Evolutionary conservation across 2,797 vertebrate species (phyloP).

Genomic region (Argya squamiceps): DNA sequence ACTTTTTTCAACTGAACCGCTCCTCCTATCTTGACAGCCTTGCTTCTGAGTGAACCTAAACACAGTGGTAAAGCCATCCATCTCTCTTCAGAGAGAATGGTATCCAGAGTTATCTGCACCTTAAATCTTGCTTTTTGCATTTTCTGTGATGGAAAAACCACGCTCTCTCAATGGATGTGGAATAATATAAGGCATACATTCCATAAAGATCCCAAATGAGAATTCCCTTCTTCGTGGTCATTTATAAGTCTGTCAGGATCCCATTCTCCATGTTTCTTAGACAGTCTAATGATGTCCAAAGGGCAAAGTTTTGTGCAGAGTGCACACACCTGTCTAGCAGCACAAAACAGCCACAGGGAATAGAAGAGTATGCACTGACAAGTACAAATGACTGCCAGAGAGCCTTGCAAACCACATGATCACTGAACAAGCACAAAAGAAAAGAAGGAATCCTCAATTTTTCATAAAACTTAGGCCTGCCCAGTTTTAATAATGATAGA

Average conservation of each 20-base stretch:
- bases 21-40: not conserved
- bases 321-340: conserved; percentile 58
- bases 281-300: conserved; percentile 49
- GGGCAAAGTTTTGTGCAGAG: conserved; percentile 42
- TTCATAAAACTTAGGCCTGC: not conserved
- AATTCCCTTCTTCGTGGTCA: not conserved
- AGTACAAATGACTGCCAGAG: conserved; percentile 47
- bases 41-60: not conserved
- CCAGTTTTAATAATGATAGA: not conserved
- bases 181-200: not conserved
- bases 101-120: not conserved
- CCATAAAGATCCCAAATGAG: not conserved
- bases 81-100: not conserved
- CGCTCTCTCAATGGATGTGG: not conserved
- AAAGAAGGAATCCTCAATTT: not conserved
- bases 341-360: conserved; percentile 41
- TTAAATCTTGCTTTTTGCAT: not conserved
- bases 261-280: conserved; percentile 15
- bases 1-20: not conserved
- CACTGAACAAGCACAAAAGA: not conserved
- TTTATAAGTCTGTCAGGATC: conserved; percentile 54
- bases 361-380: conserved; percentile 36
- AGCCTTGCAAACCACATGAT: not conserved
- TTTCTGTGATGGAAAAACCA: not conserved
- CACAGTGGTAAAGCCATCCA: not conserved